These are phyloP conservation scores for Vimba vimba DNA, from an alignment of 2,113 vertebrate species.

Conservation along the genomic window DNA sequence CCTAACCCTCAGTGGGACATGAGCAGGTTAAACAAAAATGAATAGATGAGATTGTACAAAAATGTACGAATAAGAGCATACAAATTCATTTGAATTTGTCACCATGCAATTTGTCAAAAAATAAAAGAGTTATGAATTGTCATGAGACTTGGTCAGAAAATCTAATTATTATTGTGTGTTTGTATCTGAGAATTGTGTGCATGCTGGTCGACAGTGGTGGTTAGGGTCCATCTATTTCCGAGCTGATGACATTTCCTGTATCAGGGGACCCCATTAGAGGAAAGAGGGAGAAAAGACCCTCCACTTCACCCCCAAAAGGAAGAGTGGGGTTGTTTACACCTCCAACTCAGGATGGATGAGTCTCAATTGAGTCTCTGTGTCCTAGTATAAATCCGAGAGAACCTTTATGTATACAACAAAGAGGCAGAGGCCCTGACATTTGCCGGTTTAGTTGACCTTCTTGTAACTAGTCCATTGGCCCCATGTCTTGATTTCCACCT, in stretches of 20 bases:
- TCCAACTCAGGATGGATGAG: conserved; percentile 60
- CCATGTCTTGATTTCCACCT: not conserved
- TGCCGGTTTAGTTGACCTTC: conserved; percentile 23
- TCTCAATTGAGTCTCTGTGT: conserved; percentile 64
- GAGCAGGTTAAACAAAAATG: not conserved
- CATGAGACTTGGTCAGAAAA: not conserved
- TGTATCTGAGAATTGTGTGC: conserved; percentile 43
- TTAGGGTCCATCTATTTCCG: conserved; percentile 69
- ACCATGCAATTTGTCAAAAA: not conserved
- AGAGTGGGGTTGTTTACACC: conserved; percentile 49
- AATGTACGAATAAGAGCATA: not conserved
- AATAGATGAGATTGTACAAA: not conserved
- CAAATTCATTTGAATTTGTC: not conserved
- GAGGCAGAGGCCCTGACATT: conserved; percentile 10
- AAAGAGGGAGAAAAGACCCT: conserved; percentile 69
- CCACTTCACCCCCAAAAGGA: conserved; percentile 59
- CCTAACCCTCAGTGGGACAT: not conserved
- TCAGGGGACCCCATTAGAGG: conserved; percentile 79
- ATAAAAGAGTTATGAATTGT: not conserved
- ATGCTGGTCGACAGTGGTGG: conserved; percentile 58
- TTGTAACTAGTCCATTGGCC: conserved; percentile 9
- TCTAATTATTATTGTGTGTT: not conserved
- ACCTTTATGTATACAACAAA: conserved; percentile 38
- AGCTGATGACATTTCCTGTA: conserved; percentile 65
- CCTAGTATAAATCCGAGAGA: conserved; percentile 62